A percentile compares a stretch with the other conserved stretches of the same genome.
These are phyloP conservation scores for Phainopepla nitens DNA, from an alignment of 2,113 vertebrate genomes.

Conservation along the genomic window DNA sequence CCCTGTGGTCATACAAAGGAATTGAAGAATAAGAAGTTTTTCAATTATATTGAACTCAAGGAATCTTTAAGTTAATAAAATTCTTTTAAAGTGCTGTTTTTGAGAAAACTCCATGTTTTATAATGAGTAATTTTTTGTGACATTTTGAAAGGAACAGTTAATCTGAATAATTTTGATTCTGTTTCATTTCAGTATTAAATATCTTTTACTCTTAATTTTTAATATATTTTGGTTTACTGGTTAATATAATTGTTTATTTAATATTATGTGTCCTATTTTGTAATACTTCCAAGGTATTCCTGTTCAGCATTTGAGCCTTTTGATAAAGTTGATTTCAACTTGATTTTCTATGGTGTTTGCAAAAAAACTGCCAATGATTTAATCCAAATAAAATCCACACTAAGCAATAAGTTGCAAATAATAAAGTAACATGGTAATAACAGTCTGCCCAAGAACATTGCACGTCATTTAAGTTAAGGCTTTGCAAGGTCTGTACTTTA, in stretches of 20 bases:
- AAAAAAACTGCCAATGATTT: not conserved
- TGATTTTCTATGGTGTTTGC: not conserved
- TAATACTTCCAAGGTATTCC: not conserved
- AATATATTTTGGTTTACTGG: not conserved
- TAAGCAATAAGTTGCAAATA: not conserved
- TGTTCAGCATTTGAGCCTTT: not conserved
- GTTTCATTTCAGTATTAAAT: not conserved
- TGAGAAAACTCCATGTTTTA: not conserved
- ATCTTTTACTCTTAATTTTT: not conserved
- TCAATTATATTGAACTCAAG: not conserved
- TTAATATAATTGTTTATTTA: not conserved
- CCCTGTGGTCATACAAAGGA: not conserved
- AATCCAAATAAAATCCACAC: not conserved
- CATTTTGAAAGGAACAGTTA: not conserved
- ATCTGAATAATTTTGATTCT: not conserved
- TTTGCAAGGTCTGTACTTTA: not conserved
- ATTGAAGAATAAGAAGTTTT: not conserved
- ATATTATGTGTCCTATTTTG: not conserved
- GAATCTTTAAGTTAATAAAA: not conserved
- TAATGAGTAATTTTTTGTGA: not conserved
- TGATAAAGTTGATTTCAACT: not conserved
- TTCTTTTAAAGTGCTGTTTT: not conserved
- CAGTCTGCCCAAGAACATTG: not conserved
- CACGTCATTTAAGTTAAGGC: not conserved
- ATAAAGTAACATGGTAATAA: not conserved